Evolutionary conservation across 2,797 vertebrate genomes (phyloP).

Genomic region (Darevskia nairensis): DNA sequence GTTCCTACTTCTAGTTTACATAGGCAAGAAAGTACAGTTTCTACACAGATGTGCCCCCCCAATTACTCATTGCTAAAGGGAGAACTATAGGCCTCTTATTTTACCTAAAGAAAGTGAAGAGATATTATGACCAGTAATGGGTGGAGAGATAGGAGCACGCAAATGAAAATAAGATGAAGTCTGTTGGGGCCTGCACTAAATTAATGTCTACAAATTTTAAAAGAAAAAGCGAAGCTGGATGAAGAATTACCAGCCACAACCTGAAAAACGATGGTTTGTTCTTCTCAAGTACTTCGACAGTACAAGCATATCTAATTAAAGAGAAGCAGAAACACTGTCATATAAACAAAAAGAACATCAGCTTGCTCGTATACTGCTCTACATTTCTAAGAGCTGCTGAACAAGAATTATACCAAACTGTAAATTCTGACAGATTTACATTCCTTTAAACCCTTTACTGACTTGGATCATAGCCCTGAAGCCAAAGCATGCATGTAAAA

Average conservation of each 20-base stretch:
- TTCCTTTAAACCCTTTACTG: slow-evolving; percentile 13
- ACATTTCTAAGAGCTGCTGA: slow-evolving; percentile 4
- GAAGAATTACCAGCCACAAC: background rate
- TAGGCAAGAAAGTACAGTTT: background rate
- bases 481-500: slow-evolving; percentile 17
- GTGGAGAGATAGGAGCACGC: background rate
- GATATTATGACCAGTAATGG: background rate
- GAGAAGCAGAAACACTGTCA: background rate
- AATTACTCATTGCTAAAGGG: background rate
- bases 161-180: background rate
- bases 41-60: background rate
- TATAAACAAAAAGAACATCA: background rate
- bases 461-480: background rate
- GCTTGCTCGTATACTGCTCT: slow-evolving; percentile 5
- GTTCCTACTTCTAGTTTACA: background rate
- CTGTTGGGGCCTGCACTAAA: background rate
- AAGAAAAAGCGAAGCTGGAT: background rate
- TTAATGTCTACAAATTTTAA: background rate
- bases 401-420: slow-evolving; percentile 1
- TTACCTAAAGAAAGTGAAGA: background rate
- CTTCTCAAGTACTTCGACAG: background rate
- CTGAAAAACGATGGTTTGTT: background rate
- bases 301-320: slow-evolving; percentile 8
- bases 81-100: background rate
- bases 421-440: slow-evolving; percentile 23